These are phyloP conservation scores for Macrosteles quadrilineatus DNA, from an alignment of 1,140 invertebrate species.

Conservation along the genomic window DNA sequence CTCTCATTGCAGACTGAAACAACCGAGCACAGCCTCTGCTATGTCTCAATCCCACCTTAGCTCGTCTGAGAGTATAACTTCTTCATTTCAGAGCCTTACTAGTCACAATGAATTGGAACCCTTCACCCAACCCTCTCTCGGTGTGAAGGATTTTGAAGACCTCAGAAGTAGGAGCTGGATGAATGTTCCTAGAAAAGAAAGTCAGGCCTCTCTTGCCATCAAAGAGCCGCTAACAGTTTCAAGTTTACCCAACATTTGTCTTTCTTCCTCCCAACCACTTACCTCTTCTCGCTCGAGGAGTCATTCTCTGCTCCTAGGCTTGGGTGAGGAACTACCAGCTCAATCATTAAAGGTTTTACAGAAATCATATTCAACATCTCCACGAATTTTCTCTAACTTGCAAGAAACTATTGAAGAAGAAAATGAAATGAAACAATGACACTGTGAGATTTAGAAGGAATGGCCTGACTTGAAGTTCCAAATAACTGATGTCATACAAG, in stretches of 20 bases:
- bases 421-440: constrained; percentile 14
- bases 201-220: too few relatives aligned
- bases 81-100: neutral
- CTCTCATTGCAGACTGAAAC: neutral
- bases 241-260: constrained; percentile 19
- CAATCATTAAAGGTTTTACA: neutral
- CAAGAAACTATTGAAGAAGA: constrained; percentile 17
- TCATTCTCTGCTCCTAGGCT: too few relatives aligned
- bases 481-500: too few relatives aligned
- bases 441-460: neutral
- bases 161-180: neutral
- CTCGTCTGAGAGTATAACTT: neutral
- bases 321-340: neutral
- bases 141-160: neutral
- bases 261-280: neutral
- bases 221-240: neutral
- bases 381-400: neutral
- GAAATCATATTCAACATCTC: constrained; percentile 9
- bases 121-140: too few relatives aligned
- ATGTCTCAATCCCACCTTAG: neutral
- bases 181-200: neutral
- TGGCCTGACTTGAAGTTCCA: too few relatives aligned
- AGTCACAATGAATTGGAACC: neutral
- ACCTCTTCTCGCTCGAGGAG: too few relatives aligned
- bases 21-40: neutral